Percentiles rank a stretch among this genome's conserved stretches.
These are phyloP conservation scores for Tetragonula carbonaria DNA, from an alignment of 2,888 invertebrate genomes.

Conservation along the genomic window DNA sequence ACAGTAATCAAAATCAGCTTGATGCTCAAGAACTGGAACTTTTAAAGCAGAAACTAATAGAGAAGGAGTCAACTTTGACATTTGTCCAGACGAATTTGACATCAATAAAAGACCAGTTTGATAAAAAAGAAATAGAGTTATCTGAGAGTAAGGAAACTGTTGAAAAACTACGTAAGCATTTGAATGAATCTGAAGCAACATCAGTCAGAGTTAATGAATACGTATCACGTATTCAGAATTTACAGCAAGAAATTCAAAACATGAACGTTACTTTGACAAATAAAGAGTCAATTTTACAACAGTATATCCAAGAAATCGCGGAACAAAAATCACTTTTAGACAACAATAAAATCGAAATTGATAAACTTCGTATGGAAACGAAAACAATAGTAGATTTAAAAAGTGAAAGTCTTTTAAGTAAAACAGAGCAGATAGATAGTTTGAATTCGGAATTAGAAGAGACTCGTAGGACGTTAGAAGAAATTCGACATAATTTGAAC, in stretches of 20 bases:
- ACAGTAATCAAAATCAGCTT: constrained; percentile 37
- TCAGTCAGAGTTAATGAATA: constrained; percentile 17
- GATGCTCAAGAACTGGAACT: constrained; percentile 55
- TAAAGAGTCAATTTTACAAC: constrained; percentile 45
- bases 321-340: constrained; percentile 64
- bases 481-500: constrained; percentile 23
- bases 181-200: constrained; percentile 22
- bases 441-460: constrained; percentile 87
- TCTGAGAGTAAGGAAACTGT: constrained; percentile 29
- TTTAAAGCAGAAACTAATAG: constrained; percentile 44
- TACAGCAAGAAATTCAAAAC: constrained; percentile 81
- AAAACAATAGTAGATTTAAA: constrained; percentile 45
- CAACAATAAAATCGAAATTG: constrained; percentile 51
- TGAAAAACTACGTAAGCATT: constrained; percentile 28
- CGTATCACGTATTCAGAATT: constrained; percentile 2
- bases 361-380: constrained; percentile 17
- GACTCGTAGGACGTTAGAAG: constrained; percentile 34
- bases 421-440: constrained; percentile 89
- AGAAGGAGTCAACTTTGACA: constrained; percentile 47
- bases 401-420: constrained; percentile 75
- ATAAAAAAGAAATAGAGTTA: constrained; percentile 27
- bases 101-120: constrained; percentile 33
- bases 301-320: constrained; percentile 44
- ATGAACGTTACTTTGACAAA: constrained; percentile 75
- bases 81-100: constrained; percentile 23